Evolutionary conservation across 2,888 invertebrate species (phyloP).

Genomic region (Daptonema setosum): DNA sequence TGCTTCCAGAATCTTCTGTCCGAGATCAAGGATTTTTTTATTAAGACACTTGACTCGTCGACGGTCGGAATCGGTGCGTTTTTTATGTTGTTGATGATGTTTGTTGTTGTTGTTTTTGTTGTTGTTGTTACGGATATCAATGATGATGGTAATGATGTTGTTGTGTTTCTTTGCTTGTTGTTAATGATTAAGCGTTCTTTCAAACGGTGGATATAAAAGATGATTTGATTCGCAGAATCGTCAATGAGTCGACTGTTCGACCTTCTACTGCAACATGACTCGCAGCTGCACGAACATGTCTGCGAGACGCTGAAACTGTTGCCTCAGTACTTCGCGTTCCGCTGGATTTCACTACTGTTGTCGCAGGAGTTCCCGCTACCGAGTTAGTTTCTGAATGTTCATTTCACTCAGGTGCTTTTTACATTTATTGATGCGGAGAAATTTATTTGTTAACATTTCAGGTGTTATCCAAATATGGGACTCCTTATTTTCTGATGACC

Average conservation of each 20-base stretch:
- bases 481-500: conserved; percentile 67
- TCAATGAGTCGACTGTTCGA: conserved; percentile 60
- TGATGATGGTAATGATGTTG: too few relatives aligned
- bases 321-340: conserved; percentile 78
- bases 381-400: conserved; percentile 20
- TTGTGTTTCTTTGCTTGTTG: background rate
- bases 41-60: conserved; percentile 62
- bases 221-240: conserved; percentile 22
- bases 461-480: conserved; percentile 96
- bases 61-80: conserved; percentile 21
- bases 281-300: conserved; percentile 50
- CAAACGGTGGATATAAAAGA: background rate
- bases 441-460: conserved; percentile 10
- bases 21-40: conserved; percentile 79
- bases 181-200: background rate
- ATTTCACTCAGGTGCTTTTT: background rate
- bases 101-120: background rate
- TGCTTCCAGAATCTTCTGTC: conserved; percentile 95
- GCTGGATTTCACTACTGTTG: conserved; percentile 79
- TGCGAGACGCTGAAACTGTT: conserved; percentile 54
- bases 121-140: background rate
- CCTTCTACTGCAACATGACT: conserved; percentile 53
- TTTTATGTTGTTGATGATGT: background rate
- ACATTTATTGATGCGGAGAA: background rate
- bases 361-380: conserved; percentile 94